phyloP scores from a whole-genome alignment of 2,113 vertebrate genomes.

The Carassius gibelio region DNA sequence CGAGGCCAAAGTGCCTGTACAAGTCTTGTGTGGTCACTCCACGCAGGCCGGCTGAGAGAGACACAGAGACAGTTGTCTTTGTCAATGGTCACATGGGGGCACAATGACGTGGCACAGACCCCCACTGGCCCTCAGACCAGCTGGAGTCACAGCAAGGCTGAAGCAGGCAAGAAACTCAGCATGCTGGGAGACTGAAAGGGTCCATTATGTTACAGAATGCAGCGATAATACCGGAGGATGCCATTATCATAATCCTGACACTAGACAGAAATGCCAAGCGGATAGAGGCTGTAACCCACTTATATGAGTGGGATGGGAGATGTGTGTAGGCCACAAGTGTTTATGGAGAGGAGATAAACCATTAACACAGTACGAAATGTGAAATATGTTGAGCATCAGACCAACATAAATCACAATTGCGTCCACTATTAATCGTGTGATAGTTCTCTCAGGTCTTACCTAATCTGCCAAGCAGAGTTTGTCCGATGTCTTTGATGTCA shows the following conservation, averaged over 20 bases:
- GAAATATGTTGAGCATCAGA: neutral
- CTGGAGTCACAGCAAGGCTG: constrained; percentile 25
- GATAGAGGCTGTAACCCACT: constrained; percentile 24
- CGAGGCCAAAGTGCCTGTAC: constrained; percentile 87
- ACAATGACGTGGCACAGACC: constrained; percentile 37
- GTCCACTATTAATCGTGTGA: neutral
- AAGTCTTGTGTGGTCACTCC: constrained; percentile 90
- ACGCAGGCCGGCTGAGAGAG: constrained; percentile 80
- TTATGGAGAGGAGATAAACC: neutral
- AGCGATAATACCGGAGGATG: constrained; percentile 9
- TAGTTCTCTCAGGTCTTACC: constrained; percentile 75
- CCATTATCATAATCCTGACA: constrained; percentile 48
- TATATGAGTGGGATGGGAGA: constrained; percentile 6
- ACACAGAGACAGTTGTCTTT: constrained; percentile 67
- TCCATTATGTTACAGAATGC: constrained; percentile 47
- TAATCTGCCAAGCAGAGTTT: constrained; percentile 88
- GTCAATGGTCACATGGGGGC: constrained; percentile 45
- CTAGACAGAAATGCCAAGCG: constrained; percentile 11
- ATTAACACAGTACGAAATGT: neutral
- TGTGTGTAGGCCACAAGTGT: constrained; percentile 12
- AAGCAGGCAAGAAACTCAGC: constrained; percentile 9
- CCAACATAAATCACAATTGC: neutral
- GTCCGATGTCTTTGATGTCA: constrained; percentile 91
- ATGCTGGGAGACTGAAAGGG: constrained; percentile 14
- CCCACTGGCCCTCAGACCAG: constrained; percentile 27